Conservation (phyloP, 2,113 vertebrate species). For the Salvelinus alpinus region DNA sequence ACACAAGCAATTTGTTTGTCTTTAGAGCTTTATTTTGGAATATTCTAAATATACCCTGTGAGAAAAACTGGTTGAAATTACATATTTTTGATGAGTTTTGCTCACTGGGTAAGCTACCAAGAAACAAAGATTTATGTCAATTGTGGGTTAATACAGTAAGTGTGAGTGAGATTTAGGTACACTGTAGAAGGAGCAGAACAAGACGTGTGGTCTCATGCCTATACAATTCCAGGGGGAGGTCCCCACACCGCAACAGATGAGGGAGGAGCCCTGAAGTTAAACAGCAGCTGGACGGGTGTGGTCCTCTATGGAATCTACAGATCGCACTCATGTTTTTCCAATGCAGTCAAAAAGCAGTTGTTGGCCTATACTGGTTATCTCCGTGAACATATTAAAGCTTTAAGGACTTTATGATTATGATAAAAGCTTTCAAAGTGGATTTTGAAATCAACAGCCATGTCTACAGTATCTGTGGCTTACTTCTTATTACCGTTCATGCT, state of each 20-base stretch:
- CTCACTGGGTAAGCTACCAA: too few species aligned
- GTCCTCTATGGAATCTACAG: not conserved
- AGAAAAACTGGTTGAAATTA: too few species aligned
- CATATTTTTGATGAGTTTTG: too few species aligned
- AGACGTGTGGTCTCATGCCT: not conserved
- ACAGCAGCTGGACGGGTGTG: constrained; percentile 21
- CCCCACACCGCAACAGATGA: constrained; percentile 21
- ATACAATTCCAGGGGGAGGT: constrained; percentile 22
- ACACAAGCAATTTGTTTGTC: not conserved
- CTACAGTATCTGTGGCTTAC: too few species aligned
- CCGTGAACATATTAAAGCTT: not conserved
- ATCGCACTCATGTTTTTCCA: not conserved
- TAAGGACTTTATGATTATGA: too few species aligned
- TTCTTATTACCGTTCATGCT: not conserved
- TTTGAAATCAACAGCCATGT: too few species aligned
- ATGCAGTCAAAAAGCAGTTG: not conserved
- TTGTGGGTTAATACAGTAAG: too few species aligned
- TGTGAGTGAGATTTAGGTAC: too few species aligned
- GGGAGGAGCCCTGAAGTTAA: constrained; percentile 15
- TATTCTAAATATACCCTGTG: not conserved
- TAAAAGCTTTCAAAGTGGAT: too few species aligned
- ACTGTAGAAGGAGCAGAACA: not conserved
- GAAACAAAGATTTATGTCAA: too few species aligned
- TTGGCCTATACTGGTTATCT: not conserved
- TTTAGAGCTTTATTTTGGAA: not conserved